Evolutionary conservation across 2,113 vertebrate species (phyloP), one percentile per base, ranked within the genome.

Genomic region (Uria aalge): DNA sequence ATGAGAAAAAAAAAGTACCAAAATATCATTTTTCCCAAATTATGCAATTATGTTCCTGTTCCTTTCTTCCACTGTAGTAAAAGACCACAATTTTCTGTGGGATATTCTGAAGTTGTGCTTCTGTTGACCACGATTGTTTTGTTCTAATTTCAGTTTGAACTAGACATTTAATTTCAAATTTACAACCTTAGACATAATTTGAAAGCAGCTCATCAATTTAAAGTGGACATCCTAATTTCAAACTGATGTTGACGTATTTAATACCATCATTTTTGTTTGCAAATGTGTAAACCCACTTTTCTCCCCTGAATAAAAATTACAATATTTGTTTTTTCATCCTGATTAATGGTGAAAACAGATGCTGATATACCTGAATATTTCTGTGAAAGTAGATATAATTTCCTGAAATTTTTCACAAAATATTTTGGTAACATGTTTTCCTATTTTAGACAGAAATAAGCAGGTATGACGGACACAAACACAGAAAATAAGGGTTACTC

Each of bases 301-400:
- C 2, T 1, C 1, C 23, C 7, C 2, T 2, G 2, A 32, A 43
- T 22, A 71, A 62, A 48, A 52, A 41, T 20, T 2, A 30, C 6
- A 57, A 2, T 50, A 40, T 76, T 40, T 79, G 26, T 9, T 4
- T 38, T 92, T 85, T 45, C 15, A 13, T 19, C 12, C 3, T 29
- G 27, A 50, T 41, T 41, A 67, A 36, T 34, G 11, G 6, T 55
- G 9, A 48, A 88, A 85, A 43, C 5, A 45, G 15, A 22, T 63
- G 6, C 12, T 67, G n/a, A 75, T 75, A 82, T 90, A 45, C 2
- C 5, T 40, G 14, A 91, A 50, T 64, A 68, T 84, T 53, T 67
- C 27, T 60, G 17, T 2, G 12, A 86, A 64, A 14, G 19, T 14
- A 73, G 8, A n/a, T 76, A 24, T 6, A 34, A 64, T 41, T 72